These are phyloP conservation scores for Halcyon malimbica DNA, from an alignment of 2,113 vertebrate species.

Conservation along the genomic window DNA sequence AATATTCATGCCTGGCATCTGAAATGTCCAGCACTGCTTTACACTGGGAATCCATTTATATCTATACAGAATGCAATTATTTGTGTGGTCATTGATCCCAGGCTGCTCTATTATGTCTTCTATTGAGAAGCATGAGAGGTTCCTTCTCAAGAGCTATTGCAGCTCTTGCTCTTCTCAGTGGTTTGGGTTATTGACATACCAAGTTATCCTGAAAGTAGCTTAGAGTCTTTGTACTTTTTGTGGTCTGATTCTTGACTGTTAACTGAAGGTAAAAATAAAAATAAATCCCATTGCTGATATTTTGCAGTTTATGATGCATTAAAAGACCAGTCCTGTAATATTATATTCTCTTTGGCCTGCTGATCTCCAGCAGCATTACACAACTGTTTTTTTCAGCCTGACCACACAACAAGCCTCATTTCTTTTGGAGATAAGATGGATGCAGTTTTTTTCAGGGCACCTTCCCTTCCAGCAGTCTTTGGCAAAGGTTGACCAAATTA, in stretches of 20 bases:
- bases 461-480: not conserved
- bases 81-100: slow-evolving; percentile 13
- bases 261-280: not conserved
- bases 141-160: not conserved
- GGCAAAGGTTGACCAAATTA: not conserved
- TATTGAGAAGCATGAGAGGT: not conserved
- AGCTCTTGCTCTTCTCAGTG: not conserved
- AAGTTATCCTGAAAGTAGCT: not conserved
- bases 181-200: slow-evolving; percentile 1
- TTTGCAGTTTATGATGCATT: not conserved
- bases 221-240: not conserved
- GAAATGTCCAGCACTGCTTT: slow-evolving; percentile 1
- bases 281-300: not conserved
- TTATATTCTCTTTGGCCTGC: not conserved
- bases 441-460: not conserved
- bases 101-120: not conserved
- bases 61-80: slow-evolving; percentile 18
- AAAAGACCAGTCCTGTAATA: not conserved
- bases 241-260: not conserved
- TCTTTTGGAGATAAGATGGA: not conserved
- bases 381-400: not conserved
- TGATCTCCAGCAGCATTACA: not conserved
- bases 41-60: slow-evolving; percentile 26
- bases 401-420: not conserved
- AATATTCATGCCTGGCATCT: slow-evolving; percentile 47